These are phyloP conservation scores for Micronisus gabar DNA, from an alignment of 2,113 vertebrate genomes.

Conservation along the genomic window DNA sequence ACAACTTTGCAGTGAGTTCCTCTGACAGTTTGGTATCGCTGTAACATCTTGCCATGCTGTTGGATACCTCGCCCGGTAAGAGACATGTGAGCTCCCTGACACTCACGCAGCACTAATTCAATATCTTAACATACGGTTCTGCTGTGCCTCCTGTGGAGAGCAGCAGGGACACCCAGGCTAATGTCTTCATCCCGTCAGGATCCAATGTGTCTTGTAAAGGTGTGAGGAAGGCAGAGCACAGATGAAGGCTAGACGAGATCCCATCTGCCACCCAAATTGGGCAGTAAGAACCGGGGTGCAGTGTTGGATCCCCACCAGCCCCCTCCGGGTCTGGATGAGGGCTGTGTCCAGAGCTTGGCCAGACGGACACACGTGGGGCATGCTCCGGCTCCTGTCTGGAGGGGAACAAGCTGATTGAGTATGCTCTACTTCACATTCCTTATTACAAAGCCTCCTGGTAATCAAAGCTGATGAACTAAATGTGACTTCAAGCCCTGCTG, in stretches of 20 bases:
- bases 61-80: not conserved
- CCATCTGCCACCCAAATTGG: not conserved
- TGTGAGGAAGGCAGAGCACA: not conserved
- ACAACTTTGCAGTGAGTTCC: not conserved
- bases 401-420: not conserved
- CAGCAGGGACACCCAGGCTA: not conserved
- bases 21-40: not conserved
- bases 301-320: fast-evolving
- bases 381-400: not conserved
- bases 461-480: not conserved
- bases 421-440: not conserved
- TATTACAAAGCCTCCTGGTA: not conserved
- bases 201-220: not conserved
- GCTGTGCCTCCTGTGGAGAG: not conserved
- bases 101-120: not conserved
- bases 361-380: fast-evolving
- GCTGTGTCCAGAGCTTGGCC: not conserved
- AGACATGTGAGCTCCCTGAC: not conserved
- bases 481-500: not conserved
- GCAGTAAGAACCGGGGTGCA: not conserved
- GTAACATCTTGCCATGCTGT: not conserved
- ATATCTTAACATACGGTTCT: not conserved
- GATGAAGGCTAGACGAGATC: not conserved
- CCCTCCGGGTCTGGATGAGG: not conserved
- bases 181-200: not conserved